Conservation (phyloP, 2,113 vertebrate species). For the Entomyzon cyanotis region DNA sequence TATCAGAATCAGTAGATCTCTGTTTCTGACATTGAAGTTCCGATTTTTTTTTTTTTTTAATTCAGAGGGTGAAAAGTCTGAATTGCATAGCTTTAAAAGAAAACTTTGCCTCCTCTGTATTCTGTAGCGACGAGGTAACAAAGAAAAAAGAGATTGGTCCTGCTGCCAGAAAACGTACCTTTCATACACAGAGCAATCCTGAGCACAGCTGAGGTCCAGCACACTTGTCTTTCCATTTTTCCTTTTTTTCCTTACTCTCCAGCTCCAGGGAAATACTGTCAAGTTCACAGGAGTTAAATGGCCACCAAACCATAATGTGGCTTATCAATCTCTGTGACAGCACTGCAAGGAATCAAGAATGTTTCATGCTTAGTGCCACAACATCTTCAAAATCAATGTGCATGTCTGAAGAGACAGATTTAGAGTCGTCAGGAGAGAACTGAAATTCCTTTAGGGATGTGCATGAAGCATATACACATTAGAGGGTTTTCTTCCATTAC, state of each 20-base stretch:
- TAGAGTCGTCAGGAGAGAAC: neutral
- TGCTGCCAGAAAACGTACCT: neutral
- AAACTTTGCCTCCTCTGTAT: neutral
- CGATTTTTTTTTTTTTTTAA: neutral
- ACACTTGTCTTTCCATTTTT: neutral
- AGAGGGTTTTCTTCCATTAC: neutral
- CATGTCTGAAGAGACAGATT: neutral
- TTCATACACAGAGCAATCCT: neutral
- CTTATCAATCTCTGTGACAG: conserved; percentile 45
- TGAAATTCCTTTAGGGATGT: neutral
- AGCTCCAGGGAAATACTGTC: neutral
- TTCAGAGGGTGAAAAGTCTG: neutral
- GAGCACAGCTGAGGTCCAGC: neutral
- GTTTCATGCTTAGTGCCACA: neutral
- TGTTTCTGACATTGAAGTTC: neutral
- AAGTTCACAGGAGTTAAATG: conserved; percentile 30
- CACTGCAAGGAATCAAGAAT: neutral
- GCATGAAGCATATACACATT: neutral
- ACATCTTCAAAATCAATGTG: conserved; percentile 7
- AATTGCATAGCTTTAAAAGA: neutral
- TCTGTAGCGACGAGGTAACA: neutral
- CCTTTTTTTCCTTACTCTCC: neutral
- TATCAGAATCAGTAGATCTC: neutral
- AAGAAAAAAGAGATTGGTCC: neutral
- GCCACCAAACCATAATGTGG: neutral